Evolutionary conservation across 2,888 invertebrate species (phyloP).

Genomic region (Chloroclysta siterata): DNA sequence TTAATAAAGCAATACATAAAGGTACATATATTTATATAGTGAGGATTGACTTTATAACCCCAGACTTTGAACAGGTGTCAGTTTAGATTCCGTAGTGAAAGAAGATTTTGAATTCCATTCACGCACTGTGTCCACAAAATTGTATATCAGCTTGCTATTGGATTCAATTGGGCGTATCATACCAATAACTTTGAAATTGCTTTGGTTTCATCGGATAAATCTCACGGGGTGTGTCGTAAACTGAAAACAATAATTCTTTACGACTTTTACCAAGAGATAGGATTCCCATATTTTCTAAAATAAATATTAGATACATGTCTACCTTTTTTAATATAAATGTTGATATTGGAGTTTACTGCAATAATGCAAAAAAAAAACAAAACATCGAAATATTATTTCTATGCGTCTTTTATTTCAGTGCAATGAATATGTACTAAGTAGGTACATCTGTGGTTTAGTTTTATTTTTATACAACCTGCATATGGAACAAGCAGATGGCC

Average conservation of each 20-base stretch:
- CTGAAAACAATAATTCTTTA: constrained; percentile 19
- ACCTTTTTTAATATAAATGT: no score
- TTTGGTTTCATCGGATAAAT: constrained; percentile 13
- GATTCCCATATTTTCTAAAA: neutral
- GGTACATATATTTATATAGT: no score
- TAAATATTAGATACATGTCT: no score
- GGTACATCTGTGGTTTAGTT: no score
- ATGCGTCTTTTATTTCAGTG: no score
- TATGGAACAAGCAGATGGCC: no score
- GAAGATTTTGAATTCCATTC: neutral
- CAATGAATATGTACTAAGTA: no score
- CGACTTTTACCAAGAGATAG: neutral
- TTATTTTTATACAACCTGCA: no score
- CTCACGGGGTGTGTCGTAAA: constrained; percentile 19
- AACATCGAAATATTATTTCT: no score
- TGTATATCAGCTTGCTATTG: neutral
- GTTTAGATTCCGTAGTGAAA: neutral
- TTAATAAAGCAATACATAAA: no score
- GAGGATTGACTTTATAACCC: neutral
- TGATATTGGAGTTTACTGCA: no score
- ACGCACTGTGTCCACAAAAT: neutral
- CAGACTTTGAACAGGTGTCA: constrained; percentile 5
- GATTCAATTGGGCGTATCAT: constrained; percentile 13
- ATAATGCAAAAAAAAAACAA: no score
- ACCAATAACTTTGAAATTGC: constrained; percentile 14